Base-by-base conservation (phyloP, 2,113 vertebrate species). In the Salvelinus alpinus region DNA sequence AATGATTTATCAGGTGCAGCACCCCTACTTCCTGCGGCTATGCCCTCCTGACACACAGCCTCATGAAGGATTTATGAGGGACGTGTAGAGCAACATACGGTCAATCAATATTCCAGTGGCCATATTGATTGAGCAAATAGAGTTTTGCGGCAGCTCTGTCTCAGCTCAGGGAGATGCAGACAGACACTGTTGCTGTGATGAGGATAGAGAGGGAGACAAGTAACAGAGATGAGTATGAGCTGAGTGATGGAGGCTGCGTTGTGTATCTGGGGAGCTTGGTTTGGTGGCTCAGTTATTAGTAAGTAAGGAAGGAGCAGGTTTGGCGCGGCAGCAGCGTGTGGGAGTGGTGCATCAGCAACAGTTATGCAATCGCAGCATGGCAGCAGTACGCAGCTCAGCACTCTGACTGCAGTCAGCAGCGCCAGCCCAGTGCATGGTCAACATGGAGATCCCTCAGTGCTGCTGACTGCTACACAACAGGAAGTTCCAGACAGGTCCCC, bases 331-430 rank as follows among this genome's bases (percentile, higher is more conserved):
- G 74, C 72, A 70, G 77, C 77, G 70, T 71, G 86, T 82, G 89
- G 90, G 91, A 90, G 91, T 89, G 88, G 86, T 86, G 84, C 4
- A 71, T 38, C 12, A 18, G 83, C 84, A 86, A 85, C 72, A 77
- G 91, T 93, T 94, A 93, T 94, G 93, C 90, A 93, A 94, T 91
- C 82, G 60, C 82, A 91, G 67, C 87, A 86, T 44, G 38, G 38
- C 87, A 85, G 86, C 85, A 85, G 86, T 88, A 68, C 73, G 76
- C 70, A 20, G 4, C 18, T 44, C 38, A 12, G 38, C 38, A 44
- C 72, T 79, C 77, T 78, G 78, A 90, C 88, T 87, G 89, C 89
- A 47, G 34, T 20, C 31, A 18, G 67, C 67, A 69, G 1, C 34
- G 84, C 90, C 84, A 44, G 38, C 67, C 79, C 38, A n/a, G 78